phyloP scores from a whole-genome alignment of 2,113 vertebrate genomes.

The Bufo gargarizans region DNA sequence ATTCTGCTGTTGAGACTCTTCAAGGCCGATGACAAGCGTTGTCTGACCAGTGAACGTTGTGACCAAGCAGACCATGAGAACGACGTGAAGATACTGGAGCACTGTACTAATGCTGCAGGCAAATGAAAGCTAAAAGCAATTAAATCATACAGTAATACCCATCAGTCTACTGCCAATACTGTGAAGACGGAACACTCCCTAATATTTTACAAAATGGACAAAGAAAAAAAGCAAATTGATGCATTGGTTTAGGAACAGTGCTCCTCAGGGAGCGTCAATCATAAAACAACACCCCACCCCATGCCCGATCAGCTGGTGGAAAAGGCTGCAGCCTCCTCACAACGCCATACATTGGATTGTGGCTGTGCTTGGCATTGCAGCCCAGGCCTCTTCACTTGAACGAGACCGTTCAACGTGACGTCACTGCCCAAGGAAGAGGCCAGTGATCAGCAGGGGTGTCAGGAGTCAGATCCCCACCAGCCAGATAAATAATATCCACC shows the following conservation, averaged over 20 bases:
- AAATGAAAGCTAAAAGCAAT: not conserved
- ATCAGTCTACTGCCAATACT: not conserved
- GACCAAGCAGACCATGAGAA: not conserved
- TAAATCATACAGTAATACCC: not conserved
- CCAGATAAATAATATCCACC: no score
- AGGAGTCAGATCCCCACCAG: no score
- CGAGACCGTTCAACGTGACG: no score
- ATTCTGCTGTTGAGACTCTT: not conserved
- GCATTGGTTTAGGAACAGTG: not conserved
- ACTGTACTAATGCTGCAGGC: not conserved
- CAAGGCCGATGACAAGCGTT: not conserved
- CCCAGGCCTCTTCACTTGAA: no score
- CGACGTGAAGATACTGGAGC: no score
- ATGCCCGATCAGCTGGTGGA: no score
- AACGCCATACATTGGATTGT: no score
- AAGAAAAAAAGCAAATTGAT: not conserved
- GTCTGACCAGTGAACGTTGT: not conserved
- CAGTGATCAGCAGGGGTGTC: no score
- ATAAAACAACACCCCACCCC: not conserved
- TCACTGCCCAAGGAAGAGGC: no score
- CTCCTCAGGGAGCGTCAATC: not conserved
- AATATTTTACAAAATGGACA: not conserved
- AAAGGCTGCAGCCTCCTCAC: no score
- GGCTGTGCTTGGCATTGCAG: no score
- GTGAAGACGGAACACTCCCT: not conserved